Evolutionary conservation across 2,113 vertebrate species (phyloP), one percentile per base, ranked within the genome.

Genomic region (Saimiri boliviensis): DNA sequence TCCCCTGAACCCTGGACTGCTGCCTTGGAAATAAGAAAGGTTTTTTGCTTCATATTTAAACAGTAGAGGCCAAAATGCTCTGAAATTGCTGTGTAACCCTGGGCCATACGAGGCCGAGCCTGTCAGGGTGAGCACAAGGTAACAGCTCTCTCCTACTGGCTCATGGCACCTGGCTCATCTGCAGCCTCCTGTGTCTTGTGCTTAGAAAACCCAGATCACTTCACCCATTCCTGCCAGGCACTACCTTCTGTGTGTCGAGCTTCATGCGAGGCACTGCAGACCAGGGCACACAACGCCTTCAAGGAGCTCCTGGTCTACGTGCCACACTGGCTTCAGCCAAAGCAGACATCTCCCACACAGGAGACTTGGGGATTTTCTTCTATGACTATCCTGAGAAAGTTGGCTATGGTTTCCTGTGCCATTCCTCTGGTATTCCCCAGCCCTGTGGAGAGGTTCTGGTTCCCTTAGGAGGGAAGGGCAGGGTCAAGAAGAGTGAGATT

Each of bases 31-130:
- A 73, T 27, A 58, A 87, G 30, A 76, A n/a, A 82, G 68, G 73
- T 54, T 83, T 91, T 93, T 30, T 76, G 63, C 71, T 85, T 94
- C 70, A 17, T 17, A 84, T 58, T 91, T 94, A 68, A 92, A 70
- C 17, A 52, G n/a, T 21, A 88, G 83, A 95, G 54, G 40, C n/a
- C 54, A 37, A 47, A 79, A 74, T 80, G 49, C 84, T 95, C 80
- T 77, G 66, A 80, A 80, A 60, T 5, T 71, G 40, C 73, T n/a
- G 45, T 19, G 10, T 8, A 52, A 25, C 35, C 81, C 79, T 94
- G 88, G 77, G 20, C 40, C 47, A 37, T 42, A n/a, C 16, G 14
- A 58, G n/a, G 30, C 19, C 23, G n/a, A 37, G 88, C 20, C 84
- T 45, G 25, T 21, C n/a, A 11, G 9, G 16, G 45, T 63, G 6